Base-by-base conservation (phyloP, 2,113 vertebrate genomes). In the Microtus ochrogaster region DNA sequence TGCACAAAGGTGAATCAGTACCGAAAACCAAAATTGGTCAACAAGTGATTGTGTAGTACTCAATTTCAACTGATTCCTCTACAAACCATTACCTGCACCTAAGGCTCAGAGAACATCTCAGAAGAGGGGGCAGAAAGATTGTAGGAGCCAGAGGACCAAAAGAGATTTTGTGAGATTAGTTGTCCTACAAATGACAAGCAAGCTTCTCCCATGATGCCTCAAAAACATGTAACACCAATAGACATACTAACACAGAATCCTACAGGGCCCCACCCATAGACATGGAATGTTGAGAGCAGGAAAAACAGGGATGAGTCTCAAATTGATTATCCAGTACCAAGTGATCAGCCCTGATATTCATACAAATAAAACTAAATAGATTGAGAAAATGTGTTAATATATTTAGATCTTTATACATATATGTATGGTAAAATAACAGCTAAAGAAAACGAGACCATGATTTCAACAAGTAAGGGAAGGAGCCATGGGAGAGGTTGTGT, bases 401-500 rank as follows among this genome's bases (percentile, higher is more conserved):
- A 39, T 26, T 16, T 82, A 82, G 10, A 9, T 12, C 58, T 61
- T 22, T 61, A 61, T 61, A 61, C 12, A 61, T 58, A 7, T 61
- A 3, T 39, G 11, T 39, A 8, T 39, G 79, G 10, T 39, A 61
- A 22, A 82, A 39, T 26, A 61, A 16, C 22, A 39, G 39, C 55
- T 61, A 22, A 81, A 10, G 36, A 61, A 82, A 61, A 82, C 36
- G 11, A 61, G 22, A n/a, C 22, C 12, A 39, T 61, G 22, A 82
- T 41, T 39, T 61, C 36, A 39, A 82, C 22, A 6, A 82, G 22
- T 82, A 61, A 82, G n/a, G 12, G n/a, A 12, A 39, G 36, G 55
- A 61, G 21, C 4, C 33, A 1, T 24, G 5, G 4, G 11, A n/a
- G 17, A 36, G 33, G 5, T n/a, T n/a, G 0, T 81, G 19, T 9